Conservation (phyloP, 2,888 invertebrate genomes). For the Zygogramma bicolorata region DNA sequence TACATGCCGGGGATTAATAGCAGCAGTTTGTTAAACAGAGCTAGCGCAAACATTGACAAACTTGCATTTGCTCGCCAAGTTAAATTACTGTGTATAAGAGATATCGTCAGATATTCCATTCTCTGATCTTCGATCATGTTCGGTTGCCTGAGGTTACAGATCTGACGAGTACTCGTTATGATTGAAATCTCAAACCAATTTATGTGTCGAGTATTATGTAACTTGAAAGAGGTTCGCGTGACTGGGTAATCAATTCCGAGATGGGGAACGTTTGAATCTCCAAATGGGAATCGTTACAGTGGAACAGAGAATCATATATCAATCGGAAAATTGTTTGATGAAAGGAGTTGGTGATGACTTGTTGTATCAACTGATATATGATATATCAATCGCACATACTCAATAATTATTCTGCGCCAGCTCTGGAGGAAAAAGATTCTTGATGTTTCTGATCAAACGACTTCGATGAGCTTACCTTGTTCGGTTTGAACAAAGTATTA, state of each 20-base stretch:
- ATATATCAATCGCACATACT: no score
- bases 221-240: no score
- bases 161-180: neutral
- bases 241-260: neutral
- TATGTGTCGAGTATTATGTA: neutral
- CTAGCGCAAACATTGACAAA: constrained; percentile 49
- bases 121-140: constrained; percentile 24
- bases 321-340: no score
- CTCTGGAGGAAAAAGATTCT: no score
- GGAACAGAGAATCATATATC: no score
- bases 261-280: neutral
- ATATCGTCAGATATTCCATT: neutral
- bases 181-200: neutral
- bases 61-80: constrained; percentile 51
- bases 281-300: neutral
- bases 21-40: constrained; percentile 44
- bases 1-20: constrained; percentile 47
- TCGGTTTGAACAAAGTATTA: no score
- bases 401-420: no score
- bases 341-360: no score
- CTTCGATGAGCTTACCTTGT: no score
- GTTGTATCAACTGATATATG: no score
- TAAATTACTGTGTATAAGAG: constrained; percentile 47
- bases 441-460: no score
- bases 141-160: constrained; percentile 14